Evolutionary conservation across 2,113 vertebrate genomes (phyloP), one percentile per base, ranked within the genome.

Genomic region (Thunnus maccoyii): DNA sequence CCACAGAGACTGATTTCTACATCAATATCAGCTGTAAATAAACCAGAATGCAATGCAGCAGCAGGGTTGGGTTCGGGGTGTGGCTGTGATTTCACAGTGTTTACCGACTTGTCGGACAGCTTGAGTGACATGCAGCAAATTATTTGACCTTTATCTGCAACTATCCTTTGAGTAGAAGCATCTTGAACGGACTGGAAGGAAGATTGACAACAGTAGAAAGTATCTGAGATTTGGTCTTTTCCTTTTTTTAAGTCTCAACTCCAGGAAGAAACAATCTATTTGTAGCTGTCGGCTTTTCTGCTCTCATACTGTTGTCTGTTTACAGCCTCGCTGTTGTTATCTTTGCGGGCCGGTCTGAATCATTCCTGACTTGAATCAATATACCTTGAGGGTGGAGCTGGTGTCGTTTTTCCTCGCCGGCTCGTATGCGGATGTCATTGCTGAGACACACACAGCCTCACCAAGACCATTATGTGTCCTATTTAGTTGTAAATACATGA

Each of bases 301-400:
- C 22, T 60, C 11, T 51, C 15, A 17, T 47, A 1, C 1, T 5
- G 15, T 30, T 9, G 13, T 54, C 25, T 79, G 9, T 10, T 12
- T 44, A 58, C 50, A 18, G 36, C 41, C 22, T 17, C 3, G n/a
- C 63, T 57, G 76, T 51, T 65, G 55, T 16, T 65, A 3, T 62
- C 25, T 56, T 27, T 48, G n/a, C 16, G 62, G 14, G 71, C 12
- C 16, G 20, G 18, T n/a, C 44, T 76, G 51, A 55, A 18, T 80
- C 80, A 12, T 30, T 79, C 56, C 15, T 11, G 3, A 13, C 71
- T 83, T 41, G 54, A 75, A 62, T 86, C 68, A 78, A 76, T 82
- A 75, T 17, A 62, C 48, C 25, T 64, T 44, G n/a, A 64, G 74
- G 87, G 87, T 51, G 84, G 77, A 22, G 22, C 22, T 22, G 22